A percentile compares a stretch with the other conserved stretches of the same genome.
Conservation (phyloP, 92 coral and sea anemone genomes). For the Bergia puertoricense region DNA sequence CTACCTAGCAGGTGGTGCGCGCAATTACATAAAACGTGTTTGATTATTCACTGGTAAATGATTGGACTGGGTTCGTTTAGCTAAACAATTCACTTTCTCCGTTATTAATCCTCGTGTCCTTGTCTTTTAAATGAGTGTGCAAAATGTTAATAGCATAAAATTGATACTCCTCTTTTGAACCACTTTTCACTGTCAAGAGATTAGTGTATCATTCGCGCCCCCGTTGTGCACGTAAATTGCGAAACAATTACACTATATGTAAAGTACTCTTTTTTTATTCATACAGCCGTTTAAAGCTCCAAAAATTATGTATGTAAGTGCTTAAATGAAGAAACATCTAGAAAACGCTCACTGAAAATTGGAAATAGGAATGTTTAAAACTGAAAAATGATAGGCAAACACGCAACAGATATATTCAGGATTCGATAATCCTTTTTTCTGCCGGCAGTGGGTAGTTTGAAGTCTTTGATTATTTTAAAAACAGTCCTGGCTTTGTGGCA, state of each 20-base stretch:
- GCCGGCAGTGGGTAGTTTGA: too few species aligned
- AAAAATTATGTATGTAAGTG: too few species aligned
- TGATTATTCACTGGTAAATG: not conserved
- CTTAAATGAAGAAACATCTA: too few species aligned
- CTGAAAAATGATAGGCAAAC: too few species aligned
- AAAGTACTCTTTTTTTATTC: too few species aligned
- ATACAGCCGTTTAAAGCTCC: not conserved
- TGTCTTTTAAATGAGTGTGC: not conserved
- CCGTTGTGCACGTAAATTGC: not conserved
- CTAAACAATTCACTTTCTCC: not conserved
- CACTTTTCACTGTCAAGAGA: not conserved
- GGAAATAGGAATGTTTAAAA: too few species aligned
- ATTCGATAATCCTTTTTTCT: too few species aligned
- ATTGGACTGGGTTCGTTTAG: not conserved
- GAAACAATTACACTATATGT: not conserved
- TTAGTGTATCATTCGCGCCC: not conserved
- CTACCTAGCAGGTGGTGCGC: slow-evolving; percentile 9
- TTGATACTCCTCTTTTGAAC: not conserved
- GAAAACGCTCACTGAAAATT: too few species aligned
- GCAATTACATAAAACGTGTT: too few species aligned
- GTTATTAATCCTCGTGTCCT: not conserved
- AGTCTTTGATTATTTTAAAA: too few species aligned
- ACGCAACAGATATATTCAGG: too few species aligned
- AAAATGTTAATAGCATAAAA: not conserved
- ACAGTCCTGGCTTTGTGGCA: too few species aligned